Evolutionary conservation across 2,888 invertebrate species (phyloP).

Genomic region (Platycheirus rosarum): DNA sequence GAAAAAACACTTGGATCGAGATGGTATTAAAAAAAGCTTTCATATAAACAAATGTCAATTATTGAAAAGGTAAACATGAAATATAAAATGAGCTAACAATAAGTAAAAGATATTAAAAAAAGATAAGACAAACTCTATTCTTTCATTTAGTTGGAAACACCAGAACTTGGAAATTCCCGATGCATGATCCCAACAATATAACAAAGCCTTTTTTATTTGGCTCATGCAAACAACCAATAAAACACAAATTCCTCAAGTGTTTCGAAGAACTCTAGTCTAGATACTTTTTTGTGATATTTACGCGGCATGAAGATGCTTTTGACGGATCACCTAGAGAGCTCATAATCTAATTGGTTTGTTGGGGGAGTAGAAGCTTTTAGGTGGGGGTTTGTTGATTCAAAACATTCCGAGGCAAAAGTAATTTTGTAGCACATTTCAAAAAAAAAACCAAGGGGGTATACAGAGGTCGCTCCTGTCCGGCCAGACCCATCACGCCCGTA

Average conservation of each 20-base stretch:
- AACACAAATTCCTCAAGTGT: slow-evolving; percentile 57
- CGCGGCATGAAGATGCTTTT: slow-evolving; percentile 1
- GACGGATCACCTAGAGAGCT: slow-evolving; percentile 30
- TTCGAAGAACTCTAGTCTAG: neutral
- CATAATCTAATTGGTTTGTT: slow-evolving; percentile 31
- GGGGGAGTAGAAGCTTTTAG: slow-evolving; percentile 45
- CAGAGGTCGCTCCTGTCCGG: slow-evolving; percentile 38
- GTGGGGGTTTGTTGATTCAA: slow-evolving; percentile 65
- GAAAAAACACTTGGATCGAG: neutral
- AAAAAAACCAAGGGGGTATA: slow-evolving; percentile 24
- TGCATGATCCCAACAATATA: slow-evolving; percentile 6
- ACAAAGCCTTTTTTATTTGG: slow-evolving; percentile 8
- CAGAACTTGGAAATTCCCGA: slow-evolving; percentile 64
- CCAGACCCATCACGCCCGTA: slow-evolving; percentile 34
- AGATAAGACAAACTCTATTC: slow-evolving; percentile 1
- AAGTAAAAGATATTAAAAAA: slow-evolving; percentile 27
- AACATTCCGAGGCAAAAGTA: neutral
- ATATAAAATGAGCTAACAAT: slow-evolving; percentile 62
- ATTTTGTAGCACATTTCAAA: slow-evolving; percentile 20
- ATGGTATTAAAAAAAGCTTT: too few relatives aligned
- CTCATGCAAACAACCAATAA: slow-evolving; percentile 57
- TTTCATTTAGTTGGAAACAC: neutral
- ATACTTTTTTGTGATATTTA: slow-evolving; percentile 1
- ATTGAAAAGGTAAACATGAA: slow-evolving; percentile 66
- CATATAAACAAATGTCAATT: slow-evolving; percentile 61